These are phyloP conservation scores for Aricia artaxerxes DNA, from an alignment of 2,888 invertebrate species.

Conservation along the genomic window DNA sequence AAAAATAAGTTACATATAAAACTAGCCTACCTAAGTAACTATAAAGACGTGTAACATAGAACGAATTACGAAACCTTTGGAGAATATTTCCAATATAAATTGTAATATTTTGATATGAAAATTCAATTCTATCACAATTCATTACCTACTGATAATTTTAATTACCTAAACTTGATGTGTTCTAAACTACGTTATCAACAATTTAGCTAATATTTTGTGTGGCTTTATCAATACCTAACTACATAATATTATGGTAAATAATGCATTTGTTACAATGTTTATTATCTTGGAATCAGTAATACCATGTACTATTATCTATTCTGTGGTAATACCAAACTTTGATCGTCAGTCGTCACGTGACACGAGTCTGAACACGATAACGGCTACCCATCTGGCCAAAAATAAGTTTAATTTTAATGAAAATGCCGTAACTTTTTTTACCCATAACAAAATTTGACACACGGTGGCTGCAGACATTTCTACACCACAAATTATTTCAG, in stretches of 20 bases:
- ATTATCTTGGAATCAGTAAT: neutral
- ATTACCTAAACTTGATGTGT: no score
- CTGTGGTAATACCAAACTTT: slow-evolving; percentile 47
- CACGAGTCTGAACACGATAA: slow-evolving; percentile 52
- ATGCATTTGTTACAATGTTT: neutral
- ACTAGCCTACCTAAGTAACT: no score
- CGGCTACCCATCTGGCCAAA: slow-evolving; percentile 50
- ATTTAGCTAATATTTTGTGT: neutral
- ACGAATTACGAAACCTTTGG: no score
- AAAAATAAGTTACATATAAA: no score
- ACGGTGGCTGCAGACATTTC: slow-evolving; percentile 37
- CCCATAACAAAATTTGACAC: slow-evolving; percentile 45
- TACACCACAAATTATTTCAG: slow-evolving; percentile 29
- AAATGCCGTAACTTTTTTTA: slow-evolving; percentile 71
- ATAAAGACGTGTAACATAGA: no score
- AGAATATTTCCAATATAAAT: no score
- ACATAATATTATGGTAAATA: neutral
- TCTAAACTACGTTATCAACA: no score
- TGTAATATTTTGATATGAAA: no score
- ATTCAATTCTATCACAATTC: no score
- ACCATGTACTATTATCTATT: neutral
- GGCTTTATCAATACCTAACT: neutral
- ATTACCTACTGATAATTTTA: no score
- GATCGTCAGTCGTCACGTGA: slow-evolving; percentile 56
- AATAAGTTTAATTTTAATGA: slow-evolving; percentile 72